Evolutionary conservation across 2,888 invertebrate species (phyloP).

Genomic region (Ceraclea dissimilis): DNA sequence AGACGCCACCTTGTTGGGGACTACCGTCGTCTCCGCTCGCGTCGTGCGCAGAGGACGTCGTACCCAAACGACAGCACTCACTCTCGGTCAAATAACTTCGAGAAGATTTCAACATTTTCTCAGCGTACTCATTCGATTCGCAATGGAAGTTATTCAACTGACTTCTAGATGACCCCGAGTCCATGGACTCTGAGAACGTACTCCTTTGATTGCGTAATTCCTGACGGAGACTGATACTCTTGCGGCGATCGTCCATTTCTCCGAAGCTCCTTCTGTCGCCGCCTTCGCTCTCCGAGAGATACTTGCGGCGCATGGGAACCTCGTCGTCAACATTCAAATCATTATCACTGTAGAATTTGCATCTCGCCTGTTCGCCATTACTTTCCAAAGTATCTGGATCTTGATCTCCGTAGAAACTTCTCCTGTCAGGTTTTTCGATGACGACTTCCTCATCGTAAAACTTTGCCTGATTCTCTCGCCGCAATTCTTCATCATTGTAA

Average conservation of each 20-base stretch:
- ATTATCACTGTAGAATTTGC: conserved; percentile 14
- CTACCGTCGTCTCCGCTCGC: conserved; percentile 23
- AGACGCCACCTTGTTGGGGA: conserved; percentile 16
- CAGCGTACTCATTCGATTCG: conserved; percentile 23
- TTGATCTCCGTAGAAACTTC: conserved; percentile 18
- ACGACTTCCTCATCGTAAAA: conserved; percentile 20
- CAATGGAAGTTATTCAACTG: conserved; percentile 19
- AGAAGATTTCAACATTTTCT: conserved; percentile 25
- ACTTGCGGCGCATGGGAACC: conserved; percentile 15
- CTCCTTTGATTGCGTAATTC: conserved; percentile 21
- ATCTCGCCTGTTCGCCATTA: conserved; percentile 9
- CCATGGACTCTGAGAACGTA: conserved; percentile 23
- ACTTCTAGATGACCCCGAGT: conserved; percentile 23
- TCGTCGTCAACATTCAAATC: conserved; percentile 20
- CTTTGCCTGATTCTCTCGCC: conserved; percentile 15
- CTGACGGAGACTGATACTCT: conserved; percentile 19
- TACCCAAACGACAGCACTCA: conserved; percentile 19
- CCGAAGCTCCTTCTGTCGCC: conserved; percentile 20
- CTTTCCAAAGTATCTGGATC: conserved; percentile 13
- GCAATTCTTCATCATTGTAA: conserved; percentile 15
- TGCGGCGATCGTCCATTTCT: conserved; percentile 17
- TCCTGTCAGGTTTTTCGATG: conserved; percentile 12
- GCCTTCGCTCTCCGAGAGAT: conserved; percentile 20
- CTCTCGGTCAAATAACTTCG: conserved; percentile 22
- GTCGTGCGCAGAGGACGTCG: conserved; percentile 21